Evolutionary conservation across 2,113 vertebrate species (phyloP).

Genomic region (Actenoides lindsayi): DNA sequence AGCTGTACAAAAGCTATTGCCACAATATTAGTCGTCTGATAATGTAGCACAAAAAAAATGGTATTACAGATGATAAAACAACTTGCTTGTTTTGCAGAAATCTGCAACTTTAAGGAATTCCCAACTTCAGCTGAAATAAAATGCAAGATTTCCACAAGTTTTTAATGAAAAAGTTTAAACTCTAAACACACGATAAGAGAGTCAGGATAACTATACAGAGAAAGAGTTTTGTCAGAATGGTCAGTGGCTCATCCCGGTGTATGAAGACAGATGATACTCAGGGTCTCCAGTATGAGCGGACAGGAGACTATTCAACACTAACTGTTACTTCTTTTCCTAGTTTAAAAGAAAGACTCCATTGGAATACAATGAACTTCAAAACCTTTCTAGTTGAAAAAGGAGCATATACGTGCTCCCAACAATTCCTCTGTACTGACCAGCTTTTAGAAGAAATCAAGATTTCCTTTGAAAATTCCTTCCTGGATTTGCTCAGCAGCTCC

Average conservation of each 20-base stretch:
- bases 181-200: background rate
- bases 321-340: background rate
- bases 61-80: background rate
- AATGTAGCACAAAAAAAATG: background rate
- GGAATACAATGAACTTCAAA: background rate
- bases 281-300: background rate
- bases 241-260: background rate
- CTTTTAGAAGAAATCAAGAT: background rate
- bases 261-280: background rate
- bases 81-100: background rate
- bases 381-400: background rate
- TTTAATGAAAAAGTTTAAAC: background rate
- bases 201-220: background rate
- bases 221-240: background rate
- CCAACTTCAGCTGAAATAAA: background rate
- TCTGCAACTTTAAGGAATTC: background rate
- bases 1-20: background rate
- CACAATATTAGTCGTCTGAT: background rate
- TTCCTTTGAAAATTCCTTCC: background rate
- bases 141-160: background rate
- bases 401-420: background rate
- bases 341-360: background rate
- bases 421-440: background rate
- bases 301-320: background rate
- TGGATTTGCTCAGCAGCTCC: background rate